Conservation (phyloP, 35 echinoderm and acorn worm genomes). For the Strongylocentrotus purpuratus region DNA sequence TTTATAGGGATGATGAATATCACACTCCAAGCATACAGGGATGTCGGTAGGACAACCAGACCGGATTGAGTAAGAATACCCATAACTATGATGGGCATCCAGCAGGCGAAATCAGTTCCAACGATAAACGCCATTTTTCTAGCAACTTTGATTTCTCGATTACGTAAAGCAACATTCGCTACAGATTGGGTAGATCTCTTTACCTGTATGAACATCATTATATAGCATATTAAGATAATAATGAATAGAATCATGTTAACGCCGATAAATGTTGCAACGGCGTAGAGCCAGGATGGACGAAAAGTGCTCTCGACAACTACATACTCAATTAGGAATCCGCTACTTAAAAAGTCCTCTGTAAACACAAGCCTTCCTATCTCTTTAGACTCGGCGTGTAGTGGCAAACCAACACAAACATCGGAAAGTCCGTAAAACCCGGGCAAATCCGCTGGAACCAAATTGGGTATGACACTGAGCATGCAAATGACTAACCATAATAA, state of each 20-base stretch:
- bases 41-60: constrained; percentile 51
- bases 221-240: constrained; percentile 65
- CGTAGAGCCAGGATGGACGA: constrained; percentile 70
- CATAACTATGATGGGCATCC: constrained; percentile 89
- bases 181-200: constrained; percentile 53
- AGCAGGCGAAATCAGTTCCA: constrained; percentile 82
- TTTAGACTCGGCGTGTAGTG: constrained; percentile 62
- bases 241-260: constrained; percentile 69
- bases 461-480: constrained; percentile 47
- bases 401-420: constrained; percentile 86
- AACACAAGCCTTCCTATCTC: constrained; percentile 23
- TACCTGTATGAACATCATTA: constrained; percentile 72
- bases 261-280: constrained; percentile 70
- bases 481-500: constrained; percentile 59
- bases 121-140: constrained; percentile 83
- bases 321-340: background rate
- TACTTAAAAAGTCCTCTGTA: background rate
- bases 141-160: constrained; percentile 85
- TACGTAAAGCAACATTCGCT: constrained; percentile 18
- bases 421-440: constrained; percentile 75
- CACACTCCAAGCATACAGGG: constrained; percentile 82
- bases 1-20: constrained; percentile 88
- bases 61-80: constrained; percentile 73
- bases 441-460: constrained; percentile 37
- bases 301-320: constrained; percentile 47